These are phyloP conservation scores for Nemotelus nigrinus DNA, from an alignment of 2,888 invertebrate genomes.

Conservation along the genomic window DNA sequence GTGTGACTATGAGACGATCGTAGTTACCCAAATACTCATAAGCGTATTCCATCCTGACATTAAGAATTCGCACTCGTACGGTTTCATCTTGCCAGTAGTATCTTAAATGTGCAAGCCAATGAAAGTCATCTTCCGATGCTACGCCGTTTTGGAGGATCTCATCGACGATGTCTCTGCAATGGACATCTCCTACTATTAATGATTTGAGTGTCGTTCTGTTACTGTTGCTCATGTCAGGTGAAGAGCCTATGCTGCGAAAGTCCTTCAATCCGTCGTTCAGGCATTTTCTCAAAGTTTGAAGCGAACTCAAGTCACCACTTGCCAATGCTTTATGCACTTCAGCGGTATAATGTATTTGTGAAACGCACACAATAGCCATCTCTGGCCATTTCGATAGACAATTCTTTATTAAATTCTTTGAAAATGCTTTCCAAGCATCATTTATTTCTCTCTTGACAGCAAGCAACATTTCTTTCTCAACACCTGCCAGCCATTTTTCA, in stretches of 20 bases:
- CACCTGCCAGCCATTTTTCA: slow-evolving; percentile 73
- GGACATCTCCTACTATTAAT: slow-evolving; percentile 76
- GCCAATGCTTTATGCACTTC: slow-evolving; percentile 69
- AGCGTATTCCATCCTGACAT: slow-evolving; percentile 74
- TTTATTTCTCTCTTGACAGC: slow-evolving; percentile 66
- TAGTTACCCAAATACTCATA: slow-evolving; percentile 80
- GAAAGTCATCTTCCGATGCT: slow-evolving; percentile 71
- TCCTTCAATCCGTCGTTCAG: slow-evolving; percentile 66
- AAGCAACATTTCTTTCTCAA: slow-evolving; percentile 72
- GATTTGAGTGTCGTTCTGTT: slow-evolving; percentile 74
- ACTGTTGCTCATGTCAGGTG: slow-evolving; percentile 68
- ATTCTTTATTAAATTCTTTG: slow-evolving; percentile 62
- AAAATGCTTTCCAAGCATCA: slow-evolving; percentile 63
- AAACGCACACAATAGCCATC: slow-evolving; percentile 71
- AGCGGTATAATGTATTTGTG: slow-evolving; percentile 74
- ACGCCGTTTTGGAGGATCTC: slow-evolving; percentile 68
- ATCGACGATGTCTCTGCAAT: slow-evolving; percentile 74
- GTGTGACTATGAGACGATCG: slow-evolving; percentile 70
- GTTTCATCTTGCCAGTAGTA: slow-evolving; percentile 74
- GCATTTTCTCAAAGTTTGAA: slow-evolving; percentile 65
- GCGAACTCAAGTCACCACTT: slow-evolving; percentile 62
- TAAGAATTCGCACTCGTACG: slow-evolving; percentile 71
- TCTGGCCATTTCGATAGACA: slow-evolving; percentile 73
- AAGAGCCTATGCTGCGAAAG: slow-evolving; percentile 69
- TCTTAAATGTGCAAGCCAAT: slow-evolving; percentile 77